Percentiles rank a stretch among this genome's conserved stretches.
Conservation (phyloP, 1,140 invertebrate genomes). For the Drosophila sturtevanti region DNA sequence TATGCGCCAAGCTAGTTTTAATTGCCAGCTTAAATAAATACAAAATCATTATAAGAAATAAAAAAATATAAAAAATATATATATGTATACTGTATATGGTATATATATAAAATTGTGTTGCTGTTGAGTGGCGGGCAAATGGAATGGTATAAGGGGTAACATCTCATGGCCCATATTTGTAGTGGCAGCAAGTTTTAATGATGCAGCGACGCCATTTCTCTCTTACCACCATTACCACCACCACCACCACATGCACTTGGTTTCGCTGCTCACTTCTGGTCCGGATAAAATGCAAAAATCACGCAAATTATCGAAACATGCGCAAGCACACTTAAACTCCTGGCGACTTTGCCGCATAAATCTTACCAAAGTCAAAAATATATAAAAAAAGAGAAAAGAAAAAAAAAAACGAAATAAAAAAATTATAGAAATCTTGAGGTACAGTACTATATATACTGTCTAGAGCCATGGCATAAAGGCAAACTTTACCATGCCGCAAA, state of each 20-base stretch:
- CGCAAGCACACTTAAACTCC: conserved; percentile 70
- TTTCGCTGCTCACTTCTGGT: conserved; percentile 42
- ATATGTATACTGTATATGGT: conserved; percentile 37
- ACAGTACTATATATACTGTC: not conserved
- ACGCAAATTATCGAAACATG: conserved; percentile 81
- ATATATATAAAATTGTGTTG: conserved; percentile 44
- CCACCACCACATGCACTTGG: conserved; percentile 36
- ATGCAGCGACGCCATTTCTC: conserved; percentile 49
- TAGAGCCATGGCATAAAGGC: conserved; percentile 55
- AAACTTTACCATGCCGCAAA: conserved; percentile 77
- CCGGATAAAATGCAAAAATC: conserved; percentile 73
- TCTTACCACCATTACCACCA: conserved; percentile 16
- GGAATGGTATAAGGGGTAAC: not conserved
- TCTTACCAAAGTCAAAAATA: conserved; percentile 62
- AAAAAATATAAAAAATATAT: conserved; percentile 12
- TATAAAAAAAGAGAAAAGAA: conserved; percentile 24
- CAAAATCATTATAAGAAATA: conserved; percentile 73
- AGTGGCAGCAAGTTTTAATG: conserved; percentile 77
- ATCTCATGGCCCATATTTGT: conserved; percentile 61
- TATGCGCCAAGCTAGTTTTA: conserved; percentile 71
- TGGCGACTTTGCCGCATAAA: conserved; percentile 74
- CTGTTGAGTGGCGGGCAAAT: not conserved
- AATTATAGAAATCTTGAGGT: conserved; percentile 77
- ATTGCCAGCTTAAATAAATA: conserved; percentile 79
- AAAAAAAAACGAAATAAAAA: conserved; percentile 51